Percentiles rank a stretch among this genome's conserved stretches.
These are phyloP conservation scores for Molossus alvarezi DNA, from an alignment of 2,797 vertebrate species.

Conservation along the genomic window DNA sequence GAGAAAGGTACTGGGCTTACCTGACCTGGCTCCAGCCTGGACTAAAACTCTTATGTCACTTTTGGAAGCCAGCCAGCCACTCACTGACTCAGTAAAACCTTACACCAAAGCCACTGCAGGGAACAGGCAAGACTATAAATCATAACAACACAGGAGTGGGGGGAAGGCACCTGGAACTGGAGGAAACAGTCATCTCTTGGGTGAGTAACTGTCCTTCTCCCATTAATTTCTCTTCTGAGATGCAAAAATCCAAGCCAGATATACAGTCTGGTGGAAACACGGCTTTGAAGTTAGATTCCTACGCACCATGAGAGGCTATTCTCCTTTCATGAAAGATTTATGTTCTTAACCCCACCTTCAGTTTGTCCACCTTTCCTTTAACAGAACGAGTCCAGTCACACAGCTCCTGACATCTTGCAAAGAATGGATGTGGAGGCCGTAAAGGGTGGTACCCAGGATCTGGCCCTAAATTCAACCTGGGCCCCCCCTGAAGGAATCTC, in stretches of 20 bases:
- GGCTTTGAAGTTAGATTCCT: background rate
- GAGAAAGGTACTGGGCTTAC: background rate
- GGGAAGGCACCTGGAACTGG: background rate
- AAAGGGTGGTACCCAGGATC: background rate
- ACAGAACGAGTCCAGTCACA: background rate
- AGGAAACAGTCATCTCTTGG: conserved; percentile 35
- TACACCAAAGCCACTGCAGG: conserved; percentile 64
- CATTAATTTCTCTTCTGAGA: conserved; percentile 50
- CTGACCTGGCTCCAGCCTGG: background rate
- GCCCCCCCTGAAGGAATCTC: background rate
- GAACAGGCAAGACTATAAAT: conserved; percentile 71
- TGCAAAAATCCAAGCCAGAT: conserved; percentile 64
- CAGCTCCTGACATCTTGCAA: background rate
- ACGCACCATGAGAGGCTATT: background rate
- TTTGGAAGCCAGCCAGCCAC: conserved; percentile 82
- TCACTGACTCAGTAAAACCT: conserved; percentile 67
- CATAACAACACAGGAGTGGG: conserved; percentile 44
- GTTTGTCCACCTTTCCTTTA: background rate
- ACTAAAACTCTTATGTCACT: conserved; percentile 70
- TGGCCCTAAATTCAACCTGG: background rate
- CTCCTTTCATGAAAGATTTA: background rate
- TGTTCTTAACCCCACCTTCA: background rate
- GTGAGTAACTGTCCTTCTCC: background rate
- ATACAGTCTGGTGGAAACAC: background rate
- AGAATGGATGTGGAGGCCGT: background rate